Percentiles rank a stretch among this genome's conserved stretches.
Conservation (phyloP, 2,888 invertebrate species). For the Horisme vitalbata region DNA sequence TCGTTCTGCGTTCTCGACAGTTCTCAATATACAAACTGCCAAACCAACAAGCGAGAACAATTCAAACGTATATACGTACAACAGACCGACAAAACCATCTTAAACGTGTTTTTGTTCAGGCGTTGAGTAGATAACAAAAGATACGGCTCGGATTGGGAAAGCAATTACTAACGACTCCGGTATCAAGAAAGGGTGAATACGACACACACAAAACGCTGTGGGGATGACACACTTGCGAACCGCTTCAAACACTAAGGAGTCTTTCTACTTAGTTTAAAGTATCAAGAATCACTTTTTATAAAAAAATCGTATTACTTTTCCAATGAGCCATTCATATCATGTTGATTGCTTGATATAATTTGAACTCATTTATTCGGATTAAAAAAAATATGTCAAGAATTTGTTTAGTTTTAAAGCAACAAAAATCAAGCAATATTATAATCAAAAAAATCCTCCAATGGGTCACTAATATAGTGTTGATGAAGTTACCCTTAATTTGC, state of each 20-base stretch:
- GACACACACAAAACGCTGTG: slow-evolving; percentile 47
- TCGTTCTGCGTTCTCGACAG: neutral
- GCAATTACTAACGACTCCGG: slow-evolving; percentile 63
- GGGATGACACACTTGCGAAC: slow-evolving; percentile 36
- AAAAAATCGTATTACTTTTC: no score
- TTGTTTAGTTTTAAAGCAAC: no score
- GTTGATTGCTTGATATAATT: no score
- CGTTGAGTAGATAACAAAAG: slow-evolving; percentile 51
- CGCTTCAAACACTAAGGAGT: neutral
- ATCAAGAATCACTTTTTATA: no score
- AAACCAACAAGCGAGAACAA: slow-evolving; percentile 23
- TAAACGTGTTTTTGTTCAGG: slow-evolving; percentile 55
- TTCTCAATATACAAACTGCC: neutral
- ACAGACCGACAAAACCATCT: slow-evolving; percentile 36
- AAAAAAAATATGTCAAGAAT: no score
- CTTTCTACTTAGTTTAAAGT: no score
- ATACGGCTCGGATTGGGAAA: slow-evolving; percentile 50
- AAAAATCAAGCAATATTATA: no score
- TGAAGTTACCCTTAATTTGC: no score
- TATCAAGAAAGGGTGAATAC: slow-evolving; percentile 55
- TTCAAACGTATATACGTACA: slow-evolving; percentile 8
- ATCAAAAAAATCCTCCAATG: no score
- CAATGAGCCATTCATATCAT: no score
- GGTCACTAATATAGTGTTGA: no score
- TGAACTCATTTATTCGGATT: no score